phyloP scores from a whole-genome alignment of 2,797 vertebrate species.

The Chloroceryle inda region DNA sequence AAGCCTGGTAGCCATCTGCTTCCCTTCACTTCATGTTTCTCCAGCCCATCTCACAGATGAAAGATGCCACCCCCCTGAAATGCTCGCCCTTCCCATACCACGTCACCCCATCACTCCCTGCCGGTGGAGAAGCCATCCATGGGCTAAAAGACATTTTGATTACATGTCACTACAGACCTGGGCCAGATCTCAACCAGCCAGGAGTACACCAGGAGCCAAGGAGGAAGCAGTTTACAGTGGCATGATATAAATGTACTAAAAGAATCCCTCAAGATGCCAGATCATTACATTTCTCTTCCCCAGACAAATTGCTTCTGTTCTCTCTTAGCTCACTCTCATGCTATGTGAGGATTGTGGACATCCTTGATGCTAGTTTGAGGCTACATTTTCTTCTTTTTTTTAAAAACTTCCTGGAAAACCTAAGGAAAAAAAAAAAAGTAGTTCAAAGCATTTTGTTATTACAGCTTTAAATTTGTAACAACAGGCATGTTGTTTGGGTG shows the following conservation, averaged over 20 bases:
- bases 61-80: fast-evolving
- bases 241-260: not conserved
- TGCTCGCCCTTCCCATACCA: too few relatives aligned
- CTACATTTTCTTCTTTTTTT: too few relatives aligned
- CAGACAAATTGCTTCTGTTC: not conserved
- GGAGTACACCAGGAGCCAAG: not conserved
- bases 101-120: not conserved
- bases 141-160: not conserved
- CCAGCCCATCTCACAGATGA: fast-evolving
- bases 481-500: not conserved
- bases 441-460: not conserved
- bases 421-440: not conserved
- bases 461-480: not conserved
- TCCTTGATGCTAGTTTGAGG: not conserved
- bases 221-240: not conserved
- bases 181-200: not conserved
- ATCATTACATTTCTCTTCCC: not conserved
- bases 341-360: not conserved
- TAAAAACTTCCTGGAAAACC: not conserved
- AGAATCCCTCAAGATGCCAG: not conserved
- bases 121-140: fast-evolving
- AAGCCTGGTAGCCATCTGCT: fast-evolving
- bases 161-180: fast-evolving
- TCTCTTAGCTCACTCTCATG: not conserved
- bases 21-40: not conserved